These are phyloP conservation scores for Prunella himalayana DNA, from an alignment of 2,113 vertebrate genomes.

Conservation along the genomic window DNA sequence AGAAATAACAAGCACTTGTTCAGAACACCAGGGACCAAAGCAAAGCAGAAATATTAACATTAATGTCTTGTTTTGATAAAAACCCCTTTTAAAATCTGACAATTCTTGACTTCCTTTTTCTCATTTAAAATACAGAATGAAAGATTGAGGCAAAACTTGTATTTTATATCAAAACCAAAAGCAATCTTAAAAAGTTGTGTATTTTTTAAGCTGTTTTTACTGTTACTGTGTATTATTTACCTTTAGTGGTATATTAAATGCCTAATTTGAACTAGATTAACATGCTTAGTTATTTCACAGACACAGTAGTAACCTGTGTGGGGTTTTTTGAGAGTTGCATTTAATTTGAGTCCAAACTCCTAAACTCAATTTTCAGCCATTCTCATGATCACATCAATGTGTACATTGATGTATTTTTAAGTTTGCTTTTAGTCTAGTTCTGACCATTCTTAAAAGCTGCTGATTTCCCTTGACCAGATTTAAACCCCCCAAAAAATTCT, in stretches of 20 bases:
- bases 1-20: neutral
- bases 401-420: neutral
- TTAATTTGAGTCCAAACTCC: neutral
- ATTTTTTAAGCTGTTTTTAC: neutral
- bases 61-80: neutral
- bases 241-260: neutral
- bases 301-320: neutral
- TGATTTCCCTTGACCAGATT: neutral
- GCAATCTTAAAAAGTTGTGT: neutral
- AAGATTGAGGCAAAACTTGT: neutral
- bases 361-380: neutral
- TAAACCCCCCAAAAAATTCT: neutral
- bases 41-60: neutral
- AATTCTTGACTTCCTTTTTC: neutral
- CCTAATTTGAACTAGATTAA: neutral
- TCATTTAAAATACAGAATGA: neutral
- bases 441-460: neutral
- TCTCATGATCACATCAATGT: neutral
- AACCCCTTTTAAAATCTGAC: neutral
- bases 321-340: neutral
- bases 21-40: neutral
- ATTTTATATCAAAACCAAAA: neutral
- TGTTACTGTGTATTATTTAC: neutral
- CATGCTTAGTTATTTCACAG: neutral
- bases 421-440: neutral